Percentiles rank a stretch among this genome's conserved stretches.
Evolutionary conservation across 2,888 invertebrate species (phyloP).

Genomic region (Copidosoma aretas): DNA sequence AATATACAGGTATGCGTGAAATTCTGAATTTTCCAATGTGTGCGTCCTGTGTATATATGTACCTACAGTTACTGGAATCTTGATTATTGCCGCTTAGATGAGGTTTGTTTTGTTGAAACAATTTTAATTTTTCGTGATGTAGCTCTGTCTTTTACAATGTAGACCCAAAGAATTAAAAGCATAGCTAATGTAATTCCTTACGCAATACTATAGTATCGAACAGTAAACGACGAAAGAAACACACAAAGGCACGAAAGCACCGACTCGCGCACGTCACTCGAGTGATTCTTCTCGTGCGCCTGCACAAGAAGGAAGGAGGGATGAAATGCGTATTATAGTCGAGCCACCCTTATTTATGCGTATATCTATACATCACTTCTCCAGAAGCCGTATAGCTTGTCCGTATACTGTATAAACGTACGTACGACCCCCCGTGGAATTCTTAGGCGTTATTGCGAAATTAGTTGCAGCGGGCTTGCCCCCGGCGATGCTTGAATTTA

Average conservation of each 20-base stretch:
- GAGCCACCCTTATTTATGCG: background rate
- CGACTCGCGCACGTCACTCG: no score
- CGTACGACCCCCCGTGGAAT: constrained; percentile 13
- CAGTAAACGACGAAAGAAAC: background rate
- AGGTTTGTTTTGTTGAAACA: no score
- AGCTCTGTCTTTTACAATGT: background rate
- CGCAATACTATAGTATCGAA: background rate
- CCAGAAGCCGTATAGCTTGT: background rate
- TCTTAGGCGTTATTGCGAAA: constrained; percentile 15
- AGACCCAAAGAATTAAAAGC: background rate
- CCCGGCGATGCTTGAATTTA: constrained; percentile 24
- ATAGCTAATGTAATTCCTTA: background rate
- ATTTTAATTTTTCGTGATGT: no score
- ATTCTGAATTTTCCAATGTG: no score
- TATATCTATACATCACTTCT: background rate
- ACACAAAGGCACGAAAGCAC: background rate
- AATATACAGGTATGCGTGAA: no score
- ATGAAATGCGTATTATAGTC: background rate
- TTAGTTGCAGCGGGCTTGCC: background rate
- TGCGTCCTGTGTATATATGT: no score
- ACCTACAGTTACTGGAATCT: no score
- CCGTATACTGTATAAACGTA: background rate
- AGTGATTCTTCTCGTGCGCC: no score
- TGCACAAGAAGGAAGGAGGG: background rate
- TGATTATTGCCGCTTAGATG: no score